Base-by-base conservation (phyloP, 2,888 invertebrate species). In the Heliconius erato region DNA sequence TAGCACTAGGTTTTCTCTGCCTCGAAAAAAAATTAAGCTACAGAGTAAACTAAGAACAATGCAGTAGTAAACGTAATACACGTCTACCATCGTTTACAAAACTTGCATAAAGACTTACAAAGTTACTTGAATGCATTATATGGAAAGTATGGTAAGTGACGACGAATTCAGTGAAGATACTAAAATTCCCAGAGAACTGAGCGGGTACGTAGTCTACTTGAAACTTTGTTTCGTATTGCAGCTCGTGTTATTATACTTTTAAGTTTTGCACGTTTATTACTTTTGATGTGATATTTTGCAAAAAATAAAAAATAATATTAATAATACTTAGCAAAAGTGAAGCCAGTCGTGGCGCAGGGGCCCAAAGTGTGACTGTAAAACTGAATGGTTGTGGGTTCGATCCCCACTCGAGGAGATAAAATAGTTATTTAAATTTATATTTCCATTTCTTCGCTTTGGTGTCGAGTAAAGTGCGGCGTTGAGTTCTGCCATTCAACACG, bases 141-240 rank as follows among this genome's bases (percentile, higher is more conserved):
- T 69, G 74, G 32, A 77, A 80, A 78, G 80, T 83, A 83, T 80
- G 83, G 83, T 83, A 80, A 83, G 81, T 74, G 79, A 81, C 78
- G 83, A 81, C 72, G 83, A 83, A 83, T 83, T 83, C 78, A 74
- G 49, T 77, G 76, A 79, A 82, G 80, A 83, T 83, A 80, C 67
- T 83, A 78, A 80, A 83, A 78, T 67, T 78, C 28, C 44, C 49
- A 49, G 28, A 67, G 78, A 78, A 78, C 78, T 44, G 49, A 68
- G 67, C 44, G 49, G 40, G 12, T 72, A 44, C 28, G 26, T 67
- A 63, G 63, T 63, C 63, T 63, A 67, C 49, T 78, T 68, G 78
- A 44, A 78, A 78, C 78, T 78, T 68, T 78, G 44, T 68, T 78
- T 78, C 19, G 78, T 68, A 68, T 78, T 59, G 65, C 67, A 78